phyloP scores from a whole-genome alignment of 2,888 invertebrate species.

The Agrilus cyanescens region DNA sequence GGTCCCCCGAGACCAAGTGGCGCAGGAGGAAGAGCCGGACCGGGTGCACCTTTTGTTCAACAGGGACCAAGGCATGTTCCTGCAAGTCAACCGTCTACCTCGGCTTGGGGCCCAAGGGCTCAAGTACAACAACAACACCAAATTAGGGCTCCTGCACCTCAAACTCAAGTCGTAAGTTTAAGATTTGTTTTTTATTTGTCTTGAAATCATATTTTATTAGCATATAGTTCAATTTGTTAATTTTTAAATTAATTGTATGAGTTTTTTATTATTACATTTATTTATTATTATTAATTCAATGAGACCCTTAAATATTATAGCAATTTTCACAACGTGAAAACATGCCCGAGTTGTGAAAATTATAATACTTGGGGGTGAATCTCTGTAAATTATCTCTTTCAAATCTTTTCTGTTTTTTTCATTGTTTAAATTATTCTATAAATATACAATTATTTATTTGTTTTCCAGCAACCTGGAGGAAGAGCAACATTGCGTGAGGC shows the following conservation, averaged over 20 bases:
- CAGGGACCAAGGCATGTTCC: slow-evolving; percentile 3
- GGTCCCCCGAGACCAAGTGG: slow-evolving; percentile 2
- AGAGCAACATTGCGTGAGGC: slow-evolving; percentile 8
- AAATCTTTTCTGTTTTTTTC: not conserved
- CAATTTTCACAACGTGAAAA: no score
- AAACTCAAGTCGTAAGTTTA: not conserved
- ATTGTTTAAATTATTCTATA: not conserved
- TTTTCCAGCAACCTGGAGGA: slow-evolving; percentile 1
- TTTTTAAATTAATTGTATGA: no score
- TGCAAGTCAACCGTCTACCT: slow-evolving; percentile 3
- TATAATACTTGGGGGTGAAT: no score
- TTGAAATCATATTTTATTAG: no score
- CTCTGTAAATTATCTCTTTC: no score
- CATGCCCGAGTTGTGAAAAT: no score
- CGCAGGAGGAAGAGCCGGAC: slow-evolving; percentile 2
- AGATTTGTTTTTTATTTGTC: not conserved
- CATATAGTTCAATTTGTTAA: no score
- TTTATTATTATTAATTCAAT: no score
- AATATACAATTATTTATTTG: not conserved
- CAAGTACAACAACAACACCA: slow-evolving; percentile 22
- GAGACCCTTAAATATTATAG: no score
- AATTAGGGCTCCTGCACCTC: slow-evolving; percentile 9
- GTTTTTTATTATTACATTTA: no score
- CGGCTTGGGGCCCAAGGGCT: slow-evolving; percentile 14
- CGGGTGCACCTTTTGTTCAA: slow-evolving; percentile 8